These are phyloP conservation scores for Rhopalosiphum maidis DNA, from an alignment of 1,140 invertebrate species.

Conservation along the genomic window DNA sequence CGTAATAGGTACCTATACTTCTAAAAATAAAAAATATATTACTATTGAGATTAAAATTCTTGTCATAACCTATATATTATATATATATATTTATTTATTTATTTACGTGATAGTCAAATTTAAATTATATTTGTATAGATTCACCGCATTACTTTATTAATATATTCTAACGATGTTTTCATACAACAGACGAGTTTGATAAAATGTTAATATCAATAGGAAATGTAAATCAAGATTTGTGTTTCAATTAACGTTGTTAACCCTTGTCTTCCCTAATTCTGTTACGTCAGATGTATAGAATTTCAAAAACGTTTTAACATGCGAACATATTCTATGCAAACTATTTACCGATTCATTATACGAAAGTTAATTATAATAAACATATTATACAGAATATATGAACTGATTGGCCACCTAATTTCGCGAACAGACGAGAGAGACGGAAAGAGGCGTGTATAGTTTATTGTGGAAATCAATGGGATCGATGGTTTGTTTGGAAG, in stretches of 20 bases:
- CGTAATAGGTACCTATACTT: not conserved
- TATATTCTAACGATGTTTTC: not conserved
- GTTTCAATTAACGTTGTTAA: constrained; percentile 20
- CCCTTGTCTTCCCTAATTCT: not conserved
- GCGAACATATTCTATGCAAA: not conserved
- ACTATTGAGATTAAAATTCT: not conserved
- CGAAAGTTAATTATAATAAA: constrained; percentile 7
- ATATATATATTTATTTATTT: no score
- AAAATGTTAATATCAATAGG: constrained; percentile 19
- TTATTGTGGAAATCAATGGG: constrained; percentile 39
- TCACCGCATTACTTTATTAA: not conserved
- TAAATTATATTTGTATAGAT: constrained; percentile 16
- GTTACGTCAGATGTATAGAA: not conserved
- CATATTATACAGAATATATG: not conserved
- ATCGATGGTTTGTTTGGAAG: constrained; percentile 5
- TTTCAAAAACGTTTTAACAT: constrained; percentile 30
- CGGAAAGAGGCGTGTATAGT: constrained; percentile 10
- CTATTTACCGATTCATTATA: constrained; percentile 19
- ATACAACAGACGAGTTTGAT: not conserved
- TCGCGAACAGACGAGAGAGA: not conserved
- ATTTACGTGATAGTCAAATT: not conserved
- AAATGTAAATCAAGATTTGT: constrained; percentile 9
- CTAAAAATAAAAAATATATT: not conserved
- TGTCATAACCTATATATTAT: not conserved
- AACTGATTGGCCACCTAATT: not conserved